Conservation (phyloP, 2,113 vertebrate genomes). For the Lanius collurio region DNA sequence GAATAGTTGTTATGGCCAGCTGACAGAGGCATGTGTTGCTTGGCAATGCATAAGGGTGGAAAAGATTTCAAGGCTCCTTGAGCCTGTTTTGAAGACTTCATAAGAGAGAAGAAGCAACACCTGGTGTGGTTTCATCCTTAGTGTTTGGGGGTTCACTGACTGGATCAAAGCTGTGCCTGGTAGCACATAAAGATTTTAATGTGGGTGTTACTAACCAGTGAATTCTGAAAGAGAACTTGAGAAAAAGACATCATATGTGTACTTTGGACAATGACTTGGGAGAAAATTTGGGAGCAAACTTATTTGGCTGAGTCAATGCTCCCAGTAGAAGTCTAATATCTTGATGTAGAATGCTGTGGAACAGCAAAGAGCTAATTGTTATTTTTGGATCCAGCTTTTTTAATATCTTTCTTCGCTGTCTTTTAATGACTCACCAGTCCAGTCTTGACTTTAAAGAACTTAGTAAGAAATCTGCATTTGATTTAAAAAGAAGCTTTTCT, state of each 20-base stretch:
- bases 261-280: neutral
- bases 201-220: neutral
- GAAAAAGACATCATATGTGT: neutral
- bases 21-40: neutral
- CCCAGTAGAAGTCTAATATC: neutral
- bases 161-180: neutral
- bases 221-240: neutral
- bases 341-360: neutral
- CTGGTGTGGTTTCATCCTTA: neutral
- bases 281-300: neutral
- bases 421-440: neutral
- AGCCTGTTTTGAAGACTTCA: neutral
- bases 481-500: neutral
- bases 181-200: neutral
- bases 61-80: neutral
- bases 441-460: neutral
- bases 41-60: neutral
- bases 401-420: neutral
- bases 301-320: neutral
- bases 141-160: neutral
- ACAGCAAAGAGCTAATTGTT: neutral
- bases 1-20: neutral
- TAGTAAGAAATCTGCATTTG: neutral
- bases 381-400: neutral
- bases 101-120: neutral